Conservation (phyloP, 1,140 invertebrate species). For the Meteorus sp. region DNA sequence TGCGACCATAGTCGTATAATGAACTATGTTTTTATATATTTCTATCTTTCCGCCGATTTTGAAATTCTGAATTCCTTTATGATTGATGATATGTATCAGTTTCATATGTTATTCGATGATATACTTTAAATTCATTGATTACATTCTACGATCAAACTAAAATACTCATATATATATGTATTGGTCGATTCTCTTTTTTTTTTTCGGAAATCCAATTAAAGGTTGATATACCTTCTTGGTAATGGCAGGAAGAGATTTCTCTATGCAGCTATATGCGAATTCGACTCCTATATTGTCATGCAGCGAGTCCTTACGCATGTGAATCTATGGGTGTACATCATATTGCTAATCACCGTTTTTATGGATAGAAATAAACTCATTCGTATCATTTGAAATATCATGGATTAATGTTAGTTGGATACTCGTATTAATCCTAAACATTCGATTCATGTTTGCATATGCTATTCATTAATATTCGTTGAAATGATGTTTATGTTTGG, state of each 20-base stretch:
- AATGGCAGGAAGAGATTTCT: constrained; percentile 62
- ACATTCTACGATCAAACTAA: no score
- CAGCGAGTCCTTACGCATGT: constrained; percentile 23
- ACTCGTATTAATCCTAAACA: no score
- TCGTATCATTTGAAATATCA: no score
- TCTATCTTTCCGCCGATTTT: no score
- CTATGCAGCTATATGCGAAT: constrained; percentile 63
- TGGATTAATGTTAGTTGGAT: no score
- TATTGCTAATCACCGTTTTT: neutral
- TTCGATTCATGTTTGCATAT: no score
- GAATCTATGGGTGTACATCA: constrained; percentile 20
- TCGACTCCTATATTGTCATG: constrained; percentile 53
- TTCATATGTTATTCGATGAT: no score
- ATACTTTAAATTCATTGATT: no score
- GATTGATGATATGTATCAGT: no score
- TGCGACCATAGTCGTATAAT: neutral
- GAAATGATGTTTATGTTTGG: neutral
- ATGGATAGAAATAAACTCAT: neutral
- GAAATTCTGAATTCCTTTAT: no score
- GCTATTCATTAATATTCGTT: neutral
- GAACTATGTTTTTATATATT: no score
- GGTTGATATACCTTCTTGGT: constrained; percentile 56
- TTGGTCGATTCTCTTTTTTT: neutral
- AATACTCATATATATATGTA: no score
- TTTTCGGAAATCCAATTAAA: neutral